Evolutionary conservation across 2,113 vertebrate species (phyloP), one percentile per base, ranked within the genome.

Genomic region (Cacatua alba): DNA sequence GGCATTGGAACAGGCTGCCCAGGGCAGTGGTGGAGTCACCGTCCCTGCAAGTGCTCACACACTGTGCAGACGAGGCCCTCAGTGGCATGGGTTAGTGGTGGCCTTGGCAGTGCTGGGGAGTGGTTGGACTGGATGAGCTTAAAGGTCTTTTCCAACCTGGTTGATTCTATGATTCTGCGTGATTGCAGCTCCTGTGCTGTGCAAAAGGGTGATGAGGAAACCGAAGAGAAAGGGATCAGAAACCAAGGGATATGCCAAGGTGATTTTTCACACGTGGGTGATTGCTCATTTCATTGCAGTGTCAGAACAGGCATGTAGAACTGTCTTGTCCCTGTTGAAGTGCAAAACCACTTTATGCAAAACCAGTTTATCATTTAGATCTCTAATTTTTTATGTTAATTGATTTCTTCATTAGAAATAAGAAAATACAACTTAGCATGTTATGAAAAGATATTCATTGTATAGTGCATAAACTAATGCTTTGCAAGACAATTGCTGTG

Each of bases 151-250:
- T 71, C 35, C 26, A 23, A 29, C 49, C 21, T 11, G 5, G 6
- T 10, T 11, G 8, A 6, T 14, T 37, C 24, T 48, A 17, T 11
- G 13, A 15, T 70, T 70, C 17, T 39, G 28, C 4, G 8, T 11
- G 52, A 19, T 55, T 55, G 31, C 0, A 0, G 31, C 17, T 78
- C 52, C 60, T 39, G 74, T 0, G 0, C 31, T 39, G 10, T 26
- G 19, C 7, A 23, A 57, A 81, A 48, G 10, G 9, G 9, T 21
- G 33, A 19, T 26, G 51, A 81, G 31, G 39, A 71, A 81, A 41
- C 31, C 6, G 8, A 26, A 67, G 55, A 53, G 68, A 70, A 65
- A 60, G 23, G 13, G 26, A 39, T 35, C 28, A 2, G 33, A 53
- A 43, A 12, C 5, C 16, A 35, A 60, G 24, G 44, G 31, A 11